Evolutionary conservation across 2,888 invertebrate species (phyloP).

Genomic region (Drosophila silvestris): DNA sequence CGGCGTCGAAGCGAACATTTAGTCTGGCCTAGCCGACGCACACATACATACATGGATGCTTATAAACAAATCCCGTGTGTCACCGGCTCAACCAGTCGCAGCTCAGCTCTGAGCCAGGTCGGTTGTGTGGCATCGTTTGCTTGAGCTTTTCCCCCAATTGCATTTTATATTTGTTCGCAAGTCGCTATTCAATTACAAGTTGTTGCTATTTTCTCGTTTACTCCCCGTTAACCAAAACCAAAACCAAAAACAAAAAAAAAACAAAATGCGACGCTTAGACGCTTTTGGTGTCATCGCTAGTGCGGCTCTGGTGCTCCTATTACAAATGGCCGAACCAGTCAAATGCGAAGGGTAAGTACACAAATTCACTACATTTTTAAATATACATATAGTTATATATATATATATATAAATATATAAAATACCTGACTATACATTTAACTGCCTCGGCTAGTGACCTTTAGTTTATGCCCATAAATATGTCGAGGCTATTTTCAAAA

Average conservation of each 20-base stretch:
- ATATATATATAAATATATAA: neutral
- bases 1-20: conserved; percentile 22
- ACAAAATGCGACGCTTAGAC: conserved; percentile 71
- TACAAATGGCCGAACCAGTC: conserved; percentile 62
- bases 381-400: neutral
- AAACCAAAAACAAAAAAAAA: conserved; percentile 2
- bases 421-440: neutral
- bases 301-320: conserved; percentile 53
- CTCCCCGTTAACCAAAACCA: conserved; percentile 9
- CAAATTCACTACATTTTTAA: neutral
- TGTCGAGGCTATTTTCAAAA: neutral
- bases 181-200: conserved; percentile 31
- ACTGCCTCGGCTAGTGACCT: neutral
- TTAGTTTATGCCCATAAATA: neutral
- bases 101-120: conserved; percentile 66
- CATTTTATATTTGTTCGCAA: conserved; percentile 2
- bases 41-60: conserved; percentile 13
- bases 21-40: conserved; percentile 24
- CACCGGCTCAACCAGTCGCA: conserved; percentile 64
- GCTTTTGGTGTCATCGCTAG: conserved; percentile 56
- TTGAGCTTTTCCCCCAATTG: neutral
- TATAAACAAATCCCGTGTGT: conserved; percentile 67
- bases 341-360: conserved; percentile 70
- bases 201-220: conserved; percentile 23
- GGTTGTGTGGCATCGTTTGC: conserved; percentile 62